Base-by-base conservation (phyloP, 2,888 invertebrate species). In the Plebejus melissa region DNA sequence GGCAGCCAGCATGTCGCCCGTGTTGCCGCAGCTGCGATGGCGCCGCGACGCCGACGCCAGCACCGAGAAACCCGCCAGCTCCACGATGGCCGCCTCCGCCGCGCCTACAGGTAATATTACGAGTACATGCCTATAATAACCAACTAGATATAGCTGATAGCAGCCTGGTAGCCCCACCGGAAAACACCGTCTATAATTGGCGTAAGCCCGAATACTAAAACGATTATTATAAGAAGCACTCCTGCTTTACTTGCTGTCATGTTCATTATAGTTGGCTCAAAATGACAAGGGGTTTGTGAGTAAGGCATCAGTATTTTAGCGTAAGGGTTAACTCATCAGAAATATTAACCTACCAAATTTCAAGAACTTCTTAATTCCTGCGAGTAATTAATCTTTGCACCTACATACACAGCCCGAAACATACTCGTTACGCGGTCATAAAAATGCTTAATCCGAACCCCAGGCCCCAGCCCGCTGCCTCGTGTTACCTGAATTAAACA, bases 1-100 rank as follows among this genome's bases (percentile, higher is more conserved):
- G 77, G 36, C 83, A 88, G 88, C 80, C 80, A 80, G 77, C 54
- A 93, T 93, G 93, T 90, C 93, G 82, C 91, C 91, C 78, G 83
- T 88, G 76, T 83, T 88, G 78, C 86, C 83, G 76, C 82, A 88
- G 84, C 87, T 90, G 83, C 90, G 94, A 86, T 90, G 90, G 90
- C 92, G 88, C 85, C 91, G 89, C 79, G 87, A 91, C 75, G 83
- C 83, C 76, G 82, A 81, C 70, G 82, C 81, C 46, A 76, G 80
- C 75, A 74, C 76, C 71, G 78, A 80, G 74, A 85, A 85, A 46
- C 36, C 41, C 7, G 5, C 54, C 60, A 77, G 58, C 60, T 50
- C 32, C 32, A 75, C 76, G n/a, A 50, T 36, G 11, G 28, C 75
- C 16, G 74, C 69, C 28, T 76, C 38, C 74, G 74, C 77, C 3